A percentile compares a stretch with the other conserved stretches of the same genome.
Evolutionary conservation across 1,140 invertebrate species (phyloP).

Genomic region (Drosophila ironensis): DNA sequence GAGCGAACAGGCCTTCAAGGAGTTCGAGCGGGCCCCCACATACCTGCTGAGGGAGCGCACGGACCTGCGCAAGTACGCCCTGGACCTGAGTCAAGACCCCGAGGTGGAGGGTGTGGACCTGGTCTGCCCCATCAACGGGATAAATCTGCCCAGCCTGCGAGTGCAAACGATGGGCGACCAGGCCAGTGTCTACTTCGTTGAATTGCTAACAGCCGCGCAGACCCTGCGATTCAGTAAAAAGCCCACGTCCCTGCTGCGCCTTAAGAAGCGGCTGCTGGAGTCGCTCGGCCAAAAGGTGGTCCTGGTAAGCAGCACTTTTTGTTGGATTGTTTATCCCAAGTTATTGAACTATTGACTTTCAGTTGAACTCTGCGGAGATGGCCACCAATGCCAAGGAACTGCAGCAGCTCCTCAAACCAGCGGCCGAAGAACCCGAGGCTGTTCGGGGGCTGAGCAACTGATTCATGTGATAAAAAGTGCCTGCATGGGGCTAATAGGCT

Average conservation of each 20-base stretch:
- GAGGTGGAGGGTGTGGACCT: slow-evolving; percentile 56
- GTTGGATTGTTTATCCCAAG: background rate
- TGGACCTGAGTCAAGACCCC: slow-evolving; percentile 30
- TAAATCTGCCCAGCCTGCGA: slow-evolving; percentile 69
- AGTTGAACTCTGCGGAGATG: slow-evolving; percentile 54
- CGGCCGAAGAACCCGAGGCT: slow-evolving; percentile 2
- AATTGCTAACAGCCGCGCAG: slow-evolving; percentile 55
- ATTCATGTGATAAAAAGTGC: slow-evolving; percentile 54
- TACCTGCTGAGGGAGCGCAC: slow-evolving; percentile 56
- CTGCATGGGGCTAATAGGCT: slow-evolving; percentile 9
- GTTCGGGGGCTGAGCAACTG: slow-evolving; percentile 32
- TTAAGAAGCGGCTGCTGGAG: slow-evolving; percentile 62
- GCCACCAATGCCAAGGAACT: slow-evolving; percentile 43
- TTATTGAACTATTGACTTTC: background rate
- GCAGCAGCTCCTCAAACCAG: slow-evolving; percentile 32
- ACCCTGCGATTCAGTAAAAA: slow-evolving; percentile 49
- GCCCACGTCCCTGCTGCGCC: slow-evolving; percentile 51
- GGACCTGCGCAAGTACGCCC: slow-evolving; percentile 39
- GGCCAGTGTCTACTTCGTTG: slow-evolving; percentile 48
- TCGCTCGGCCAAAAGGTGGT: slow-evolving; percentile 60
- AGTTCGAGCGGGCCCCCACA: slow-evolving; percentile 45
- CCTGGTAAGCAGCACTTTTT: slow-evolving; percentile 53
- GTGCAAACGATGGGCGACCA: slow-evolving; percentile 41
- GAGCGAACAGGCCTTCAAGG: slow-evolving; percentile 43
- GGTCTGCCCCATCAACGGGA: slow-evolving; percentile 63